A percentile compares a stretch with the other conserved stretches of the same genome.
Evolutionary conservation across 1,140 invertebrate species (phyloP).

Genomic region (Drosophila aff.): DNA sequence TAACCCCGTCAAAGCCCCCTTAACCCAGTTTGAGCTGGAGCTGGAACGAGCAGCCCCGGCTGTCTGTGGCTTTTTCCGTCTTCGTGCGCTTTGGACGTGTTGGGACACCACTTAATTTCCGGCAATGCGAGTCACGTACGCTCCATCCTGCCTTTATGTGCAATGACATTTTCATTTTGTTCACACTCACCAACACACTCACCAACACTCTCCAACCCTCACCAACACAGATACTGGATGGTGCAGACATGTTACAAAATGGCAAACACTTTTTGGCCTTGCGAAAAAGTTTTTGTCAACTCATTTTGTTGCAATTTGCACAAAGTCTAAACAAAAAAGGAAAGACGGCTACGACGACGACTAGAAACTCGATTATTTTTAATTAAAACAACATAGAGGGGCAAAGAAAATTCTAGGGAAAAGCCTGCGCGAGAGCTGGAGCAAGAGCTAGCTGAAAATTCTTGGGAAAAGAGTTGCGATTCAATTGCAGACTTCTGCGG

Average conservation of each 20-base stretch:
- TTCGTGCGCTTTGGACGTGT: constrained; percentile 71
- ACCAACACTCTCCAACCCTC: constrained; percentile 9
- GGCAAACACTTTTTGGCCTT: constrained; percentile 57
- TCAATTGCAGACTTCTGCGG: constrained; percentile 47
- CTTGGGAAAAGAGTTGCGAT: constrained; percentile 32
- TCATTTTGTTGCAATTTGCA: constrained; percentile 77
- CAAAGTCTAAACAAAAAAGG: constrained; percentile 31
- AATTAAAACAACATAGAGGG: constrained; percentile 68
- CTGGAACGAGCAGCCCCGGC: background rate
- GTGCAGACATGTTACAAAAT: constrained; percentile 71
- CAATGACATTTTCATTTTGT: constrained; percentile 78
- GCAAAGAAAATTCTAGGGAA: constrained; percentile 15
- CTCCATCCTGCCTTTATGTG: constrained; percentile 75
- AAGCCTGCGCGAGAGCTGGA: constrained; percentile 1
- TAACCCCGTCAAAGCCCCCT: constrained; percentile 6
- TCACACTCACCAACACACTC: constrained; percentile 48
- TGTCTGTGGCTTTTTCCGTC: constrained; percentile 63
- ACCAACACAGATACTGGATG: background rate
- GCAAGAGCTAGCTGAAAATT: constrained; percentile 24
- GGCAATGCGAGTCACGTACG: constrained; percentile 76
- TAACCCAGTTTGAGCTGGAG: constrained; percentile 7
- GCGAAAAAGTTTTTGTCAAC: constrained; percentile 66
- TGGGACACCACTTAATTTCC: constrained; percentile 76
- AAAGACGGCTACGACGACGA: background rate
- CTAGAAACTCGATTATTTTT: constrained; percentile 72